Evolutionary conservation across 2,888 invertebrate species (phyloP).

Genomic region (Sinotaia quadrata): DNA sequence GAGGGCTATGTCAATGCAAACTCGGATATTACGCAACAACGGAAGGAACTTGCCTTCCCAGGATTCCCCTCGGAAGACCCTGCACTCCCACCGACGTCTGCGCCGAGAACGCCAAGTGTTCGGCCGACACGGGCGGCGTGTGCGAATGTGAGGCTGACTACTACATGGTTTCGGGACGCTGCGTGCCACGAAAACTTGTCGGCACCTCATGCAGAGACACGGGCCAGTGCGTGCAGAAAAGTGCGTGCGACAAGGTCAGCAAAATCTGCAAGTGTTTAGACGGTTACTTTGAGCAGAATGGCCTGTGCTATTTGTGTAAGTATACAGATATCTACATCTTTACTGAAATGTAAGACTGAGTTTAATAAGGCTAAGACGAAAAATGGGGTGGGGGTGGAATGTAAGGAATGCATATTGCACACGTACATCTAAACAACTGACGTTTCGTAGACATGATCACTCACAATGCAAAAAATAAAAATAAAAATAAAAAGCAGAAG

Average conservation of each 20-base stretch:
- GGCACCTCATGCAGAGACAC: slow-evolving; percentile 24
- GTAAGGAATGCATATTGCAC: no score
- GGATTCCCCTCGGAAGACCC: slow-evolving; percentile 10
- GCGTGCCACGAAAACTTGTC: slow-evolving; percentile 22
- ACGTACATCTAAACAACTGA: no score
- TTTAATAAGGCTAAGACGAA: neutral
- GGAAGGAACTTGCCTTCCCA: slow-evolving; percentile 2
- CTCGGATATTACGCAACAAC: slow-evolving; percentile 10
- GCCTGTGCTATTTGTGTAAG: slow-evolving; percentile 18
- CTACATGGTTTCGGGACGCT: slow-evolving; percentile 28
- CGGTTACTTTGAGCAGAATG: slow-evolving; percentile 24
- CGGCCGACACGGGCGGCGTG: slow-evolving; percentile 11
- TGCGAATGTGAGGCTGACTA: slow-evolving; percentile 28
- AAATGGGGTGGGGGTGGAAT: neutral
- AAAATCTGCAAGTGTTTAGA: slow-evolving; percentile 26
- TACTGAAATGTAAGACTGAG: neutral
- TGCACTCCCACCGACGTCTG: slow-evolving; percentile 30
- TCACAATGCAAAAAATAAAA: no score
- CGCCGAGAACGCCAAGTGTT: slow-evolving; percentile 29
- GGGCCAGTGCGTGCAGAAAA: slow-evolving; percentile 24
- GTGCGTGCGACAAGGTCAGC: slow-evolving; percentile 24
- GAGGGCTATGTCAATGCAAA: slow-evolving; percentile 29
- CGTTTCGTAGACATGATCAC: no score
- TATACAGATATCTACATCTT: no score
- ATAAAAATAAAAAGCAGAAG: no score